These are phyloP conservation scores for Schizothorax lantsangensis DNA, from an alignment of 2,797 vertebrate species.

Conservation along the genomic window DNA sequence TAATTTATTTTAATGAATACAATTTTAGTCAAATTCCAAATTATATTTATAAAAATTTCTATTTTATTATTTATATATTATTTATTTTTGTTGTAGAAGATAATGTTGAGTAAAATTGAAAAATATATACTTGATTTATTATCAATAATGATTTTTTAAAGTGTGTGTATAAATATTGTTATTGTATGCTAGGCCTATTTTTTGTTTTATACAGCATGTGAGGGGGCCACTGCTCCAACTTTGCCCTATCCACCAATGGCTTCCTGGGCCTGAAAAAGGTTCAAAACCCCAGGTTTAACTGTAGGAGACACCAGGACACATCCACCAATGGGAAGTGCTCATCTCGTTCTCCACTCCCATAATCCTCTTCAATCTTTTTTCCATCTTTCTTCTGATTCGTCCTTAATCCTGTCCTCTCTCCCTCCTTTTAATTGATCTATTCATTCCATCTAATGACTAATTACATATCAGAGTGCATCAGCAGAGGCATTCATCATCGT, in stretches of 20 bases:
- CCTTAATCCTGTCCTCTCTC: conserved; percentile 84
- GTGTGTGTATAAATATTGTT: neutral
- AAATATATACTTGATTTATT: neutral
- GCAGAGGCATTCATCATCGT: conserved; percentile 98
- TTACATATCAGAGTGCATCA: conserved; percentile 98
- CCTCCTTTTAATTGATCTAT: conserved; percentile 99
- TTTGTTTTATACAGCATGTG: neutral
- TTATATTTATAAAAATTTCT: too few species aligned
- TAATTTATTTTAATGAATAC: neutral
- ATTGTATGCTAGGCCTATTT: neutral
- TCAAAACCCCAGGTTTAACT: neutral
- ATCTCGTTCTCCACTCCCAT: conserved; percentile 42
- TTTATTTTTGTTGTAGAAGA: neutral
- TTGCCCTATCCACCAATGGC: neutral
- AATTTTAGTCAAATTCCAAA: too few species aligned
- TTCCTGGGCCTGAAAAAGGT: neutral
- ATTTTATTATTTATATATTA: too few species aligned
- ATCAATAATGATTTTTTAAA: too few species aligned
- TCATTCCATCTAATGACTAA: conserved; percentile 99
- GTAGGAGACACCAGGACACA: neutral
- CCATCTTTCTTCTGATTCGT: conserved; percentile 60
- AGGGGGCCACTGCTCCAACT: neutral
- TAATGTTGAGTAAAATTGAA: neutral
- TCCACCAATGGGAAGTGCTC: conserved; percentile 47
- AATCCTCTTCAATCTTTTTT: conserved; percentile 36